Percentiles rank a stretch among this genome's conserved stretches.
phyloP scores from a whole-genome alignment of 2,797 vertebrate genomes.

The Hoplostethus mediterraneus region DNA sequence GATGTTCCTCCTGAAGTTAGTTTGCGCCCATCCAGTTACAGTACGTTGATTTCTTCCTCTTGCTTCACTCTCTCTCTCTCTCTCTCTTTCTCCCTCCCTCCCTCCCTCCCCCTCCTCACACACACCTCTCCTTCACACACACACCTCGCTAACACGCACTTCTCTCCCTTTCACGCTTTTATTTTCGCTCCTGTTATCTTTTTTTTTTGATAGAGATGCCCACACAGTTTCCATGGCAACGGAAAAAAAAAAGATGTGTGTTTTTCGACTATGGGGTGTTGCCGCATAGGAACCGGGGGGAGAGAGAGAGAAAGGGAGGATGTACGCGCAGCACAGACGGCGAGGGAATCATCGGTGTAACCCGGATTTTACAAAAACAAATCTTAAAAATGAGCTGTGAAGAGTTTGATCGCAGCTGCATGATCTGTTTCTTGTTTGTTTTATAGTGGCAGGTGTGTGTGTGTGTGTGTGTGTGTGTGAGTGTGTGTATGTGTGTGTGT shows the following conservation, averaged over 20 bases:
- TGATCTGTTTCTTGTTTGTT: conserved; percentile 29
- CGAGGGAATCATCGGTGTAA: no score
- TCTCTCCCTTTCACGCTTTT: conserved; percentile 50
- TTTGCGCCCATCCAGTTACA: background rate
- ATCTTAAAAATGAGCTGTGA: conserved; percentile 28
- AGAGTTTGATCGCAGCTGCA: conserved; percentile 27
- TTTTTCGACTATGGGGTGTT: conserved; percentile 45
- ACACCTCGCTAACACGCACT: conserved; percentile 26
- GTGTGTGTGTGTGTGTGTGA: background rate
- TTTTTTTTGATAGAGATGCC: conserved; percentile 71
- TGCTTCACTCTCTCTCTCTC: no score
- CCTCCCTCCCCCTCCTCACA: background rate
- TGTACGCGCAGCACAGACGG: background rate
- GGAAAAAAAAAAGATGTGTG: conserved; percentile 10
- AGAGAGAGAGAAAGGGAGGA: conserved; percentile 11
- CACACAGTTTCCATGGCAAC: conserved; percentile 84
- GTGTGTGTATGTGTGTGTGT: conserved; percentile 11
- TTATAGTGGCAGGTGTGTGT: conserved; percentile 10
- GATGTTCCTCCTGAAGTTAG: no score
- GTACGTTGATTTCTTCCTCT: conserved; percentile 6
- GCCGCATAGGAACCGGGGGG: conserved; percentile 47
- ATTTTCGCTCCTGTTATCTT: conserved; percentile 67
- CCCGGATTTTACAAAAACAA: conserved; percentile 25
- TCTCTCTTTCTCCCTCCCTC: conserved; percentile 8
- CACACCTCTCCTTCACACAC: conserved; percentile 10